Base-by-base conservation (phyloP, 1,140 invertebrate genomes). In the Dreissena polymorpha region DNA sequence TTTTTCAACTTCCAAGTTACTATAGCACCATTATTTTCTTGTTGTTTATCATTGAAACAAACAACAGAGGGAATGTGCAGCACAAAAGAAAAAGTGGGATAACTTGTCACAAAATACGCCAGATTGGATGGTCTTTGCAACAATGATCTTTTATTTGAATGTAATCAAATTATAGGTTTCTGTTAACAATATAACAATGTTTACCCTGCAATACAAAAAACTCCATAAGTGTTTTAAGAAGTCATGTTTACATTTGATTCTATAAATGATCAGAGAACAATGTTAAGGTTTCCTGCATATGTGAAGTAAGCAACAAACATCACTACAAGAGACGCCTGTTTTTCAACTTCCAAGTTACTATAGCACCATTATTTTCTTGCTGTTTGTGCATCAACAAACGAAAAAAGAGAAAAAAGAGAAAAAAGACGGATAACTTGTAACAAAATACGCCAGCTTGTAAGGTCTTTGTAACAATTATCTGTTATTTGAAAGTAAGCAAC, bases 221-320 rank as follows among this genome's bases (percentile, higher is more conserved):
- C 39, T 53, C 57, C 57, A 63, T 75, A 51, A 14, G 8, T 63
- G 72, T 75, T n/a, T n/a, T n/a, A n/a, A n/a, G n/a, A 13, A 57
- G 12, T 13, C 55, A 57, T 57, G 55, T 12, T 13, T 57, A 57
- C 55, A 57, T 57, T 13, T 57, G 12, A 57, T 57, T 12, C 55
- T 57, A n/a, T 57, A 13, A 57, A n/a, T n/a, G n/a, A n/a, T n/a
- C n/a, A n/a, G n/a, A n/a, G n/a, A n/a, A n/a, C n/a, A 67, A n/a
- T 67, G 10, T 67, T 12, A n/a, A n/a, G 10, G 64, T 67, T 67
- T 13, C 64, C 12, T 10, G 23, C 16, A 67, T 67, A 23, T 67
- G 10, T 75, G 57, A 75, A 65, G 73, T 65, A 65, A 65, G 73
- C 73, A 75, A 75, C 73, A 74, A 39, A 63, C n/a, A 27, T 27